These are phyloP conservation scores for Sorex araneus DNA, from an alignment of 2,113 vertebrate genomes.

Conservation along the genomic window DNA sequence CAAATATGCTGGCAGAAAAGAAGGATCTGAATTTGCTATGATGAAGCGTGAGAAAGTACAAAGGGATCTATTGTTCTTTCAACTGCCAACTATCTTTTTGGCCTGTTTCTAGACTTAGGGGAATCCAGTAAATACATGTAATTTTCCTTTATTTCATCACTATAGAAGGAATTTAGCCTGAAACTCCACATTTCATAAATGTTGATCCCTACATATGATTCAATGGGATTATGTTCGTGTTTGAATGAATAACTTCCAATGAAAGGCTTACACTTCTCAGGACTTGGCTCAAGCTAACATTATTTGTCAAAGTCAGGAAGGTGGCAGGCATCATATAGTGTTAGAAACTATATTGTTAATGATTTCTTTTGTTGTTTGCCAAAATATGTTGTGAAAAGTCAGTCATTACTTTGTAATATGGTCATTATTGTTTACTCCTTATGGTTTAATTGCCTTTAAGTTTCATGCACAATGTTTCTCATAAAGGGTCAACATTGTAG, in stretches of 20 bases:
- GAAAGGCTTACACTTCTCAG: not conserved
- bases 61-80: not conserved
- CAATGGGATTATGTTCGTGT: not conserved
- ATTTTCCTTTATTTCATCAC: not conserved
- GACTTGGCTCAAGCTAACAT: not conserved
- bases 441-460: not conserved
- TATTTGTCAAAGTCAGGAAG: not conserved
- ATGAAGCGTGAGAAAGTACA: not conserved
- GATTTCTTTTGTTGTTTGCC: not conserved
- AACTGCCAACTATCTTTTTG: not conserved
- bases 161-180: not conserved
- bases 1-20: not conserved
- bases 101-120: not conserved
- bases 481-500: not conserved
- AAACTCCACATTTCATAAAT: not conserved
- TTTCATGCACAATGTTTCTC: not conserved
- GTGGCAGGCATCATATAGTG: not conserved
- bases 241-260: not conserved
- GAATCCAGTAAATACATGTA: not conserved
- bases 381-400: not conserved
- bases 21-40: not conserved
- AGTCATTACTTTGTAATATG: not conserved
- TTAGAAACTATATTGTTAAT: not conserved
- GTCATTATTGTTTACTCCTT: not conserved
- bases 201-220: not conserved